Percentiles rank a stretch among this genome's conserved stretches.
phyloP scores from a whole-genome alignment of 1,140 invertebrate species.

The Anoplophora glabripennis region DNA sequence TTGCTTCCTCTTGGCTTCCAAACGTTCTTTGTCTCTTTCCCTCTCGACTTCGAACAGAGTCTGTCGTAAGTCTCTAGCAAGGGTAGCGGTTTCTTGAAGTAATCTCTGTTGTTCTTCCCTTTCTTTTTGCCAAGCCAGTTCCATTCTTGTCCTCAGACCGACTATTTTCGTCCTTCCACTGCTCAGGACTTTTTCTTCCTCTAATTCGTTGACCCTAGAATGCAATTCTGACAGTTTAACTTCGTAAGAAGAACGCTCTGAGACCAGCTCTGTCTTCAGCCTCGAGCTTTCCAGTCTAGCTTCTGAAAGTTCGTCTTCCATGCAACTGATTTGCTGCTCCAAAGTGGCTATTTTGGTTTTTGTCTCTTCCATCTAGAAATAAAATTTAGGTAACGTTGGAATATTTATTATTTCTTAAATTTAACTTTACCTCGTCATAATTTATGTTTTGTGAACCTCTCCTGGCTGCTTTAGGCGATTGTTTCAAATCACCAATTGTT shows the following conservation, averaged over 20 bases:
- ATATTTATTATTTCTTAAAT: not conserved
- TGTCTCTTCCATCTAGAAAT: conserved; percentile 53
- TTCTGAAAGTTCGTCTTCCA: conserved; percentile 88
- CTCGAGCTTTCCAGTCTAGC: conserved; percentile 77
- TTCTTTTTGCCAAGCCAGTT: conserved; percentile 94
- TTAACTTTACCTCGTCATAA: conserved; percentile 56
- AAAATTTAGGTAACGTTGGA: conserved; percentile 8
- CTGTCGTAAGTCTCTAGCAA: conserved; percentile 84
- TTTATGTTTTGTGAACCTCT: conserved; percentile 25
- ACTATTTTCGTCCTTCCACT: conserved; percentile 81
- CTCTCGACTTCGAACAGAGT: conserved; percentile 85
- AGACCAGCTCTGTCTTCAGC: conserved; percentile 84
- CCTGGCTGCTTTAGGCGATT: conserved; percentile 44
- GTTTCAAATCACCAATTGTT: conserved; percentile 74
- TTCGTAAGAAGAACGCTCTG: conserved; percentile 83
- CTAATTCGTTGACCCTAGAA: conserved; percentile 87
- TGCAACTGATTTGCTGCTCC: conserved; percentile 76
- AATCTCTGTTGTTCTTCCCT: conserved; percentile 87
- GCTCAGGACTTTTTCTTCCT: conserved; percentile 75
- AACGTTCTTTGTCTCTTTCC: conserved; percentile 82
- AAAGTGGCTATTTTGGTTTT: conserved; percentile 65
- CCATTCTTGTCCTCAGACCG: conserved; percentile 82
- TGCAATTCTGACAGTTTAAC: conserved; percentile 86
- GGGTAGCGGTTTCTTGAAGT: conserved; percentile 84
- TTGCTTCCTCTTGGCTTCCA: conserved; percentile 79